Percentiles rank a stretch among this genome's conserved stretches.
Evolutionary conservation across 2,888 invertebrate species (phyloP).

Genomic region (Aphodius sticticus): DNA sequence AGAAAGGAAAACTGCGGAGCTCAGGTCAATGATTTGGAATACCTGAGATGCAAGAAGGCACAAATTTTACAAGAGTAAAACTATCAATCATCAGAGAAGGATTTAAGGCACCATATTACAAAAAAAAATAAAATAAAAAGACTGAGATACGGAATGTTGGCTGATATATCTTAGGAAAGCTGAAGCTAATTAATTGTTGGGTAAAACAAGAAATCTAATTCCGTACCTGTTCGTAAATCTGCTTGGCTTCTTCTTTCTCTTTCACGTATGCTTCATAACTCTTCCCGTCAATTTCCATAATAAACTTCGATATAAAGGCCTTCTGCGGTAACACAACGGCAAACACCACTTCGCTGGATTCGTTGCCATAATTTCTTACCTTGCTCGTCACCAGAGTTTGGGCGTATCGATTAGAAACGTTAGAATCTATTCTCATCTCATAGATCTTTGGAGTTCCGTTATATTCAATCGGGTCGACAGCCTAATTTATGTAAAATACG

Average conservation of each 20-base stretch:
- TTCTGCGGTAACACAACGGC: conserved; percentile 73
- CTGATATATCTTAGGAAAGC: too few species aligned
- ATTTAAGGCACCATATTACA: too few species aligned
- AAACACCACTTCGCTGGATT: conserved; percentile 70
- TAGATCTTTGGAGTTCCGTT: conserved; percentile 61
- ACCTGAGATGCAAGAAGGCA: too few species aligned
- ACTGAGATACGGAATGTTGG: too few species aligned
- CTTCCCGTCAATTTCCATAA: conserved; percentile 71
- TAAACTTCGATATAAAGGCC: conserved; percentile 74
- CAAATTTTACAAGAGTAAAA: too few species aligned
- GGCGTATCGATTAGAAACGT: conserved; percentile 71
- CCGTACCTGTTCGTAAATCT: conserved; percentile 53
- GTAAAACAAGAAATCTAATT: too few species aligned
- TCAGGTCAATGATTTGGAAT: too few species aligned
- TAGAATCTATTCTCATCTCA: conserved; percentile 69
- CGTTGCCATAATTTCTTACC: conserved; percentile 68
- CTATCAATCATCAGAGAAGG: too few species aligned
- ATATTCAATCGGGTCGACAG: neutral
- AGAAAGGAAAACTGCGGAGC: too few species aligned
- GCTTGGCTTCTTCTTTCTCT: conserved; percentile 70
- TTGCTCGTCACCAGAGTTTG: conserved; percentile 70
- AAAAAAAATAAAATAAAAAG: too few species aligned
- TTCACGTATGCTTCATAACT: conserved; percentile 71
- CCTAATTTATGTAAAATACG: neutral
- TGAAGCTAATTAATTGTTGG: too few species aligned